Evolutionary conservation across 2,113 vertebrate species (phyloP).

Genomic region (Bettongia penicillata): DNA sequence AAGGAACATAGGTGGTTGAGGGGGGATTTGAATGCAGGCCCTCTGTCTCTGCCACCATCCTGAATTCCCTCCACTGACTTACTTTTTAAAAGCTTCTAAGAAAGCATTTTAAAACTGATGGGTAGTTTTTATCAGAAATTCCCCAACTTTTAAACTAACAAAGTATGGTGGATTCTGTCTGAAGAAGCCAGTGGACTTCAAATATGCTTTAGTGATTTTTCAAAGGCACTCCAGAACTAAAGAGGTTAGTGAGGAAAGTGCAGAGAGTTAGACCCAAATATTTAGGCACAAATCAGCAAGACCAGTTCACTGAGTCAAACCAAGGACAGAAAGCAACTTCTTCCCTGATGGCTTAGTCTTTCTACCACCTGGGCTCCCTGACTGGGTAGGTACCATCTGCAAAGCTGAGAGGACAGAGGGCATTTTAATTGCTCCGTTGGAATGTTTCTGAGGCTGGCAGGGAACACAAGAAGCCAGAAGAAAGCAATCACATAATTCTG

Average conservation of each 20-base stretch:
- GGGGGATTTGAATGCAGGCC: neutral
- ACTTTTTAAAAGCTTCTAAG: neutral
- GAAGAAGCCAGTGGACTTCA: neutral
- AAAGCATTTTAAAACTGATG: slow-evolving; percentile 13
- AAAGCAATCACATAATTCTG: slow-evolving; percentile 49
- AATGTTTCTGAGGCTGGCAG: slow-evolving; percentile 61
- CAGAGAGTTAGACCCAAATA: neutral
- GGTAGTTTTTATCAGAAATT: neutral
- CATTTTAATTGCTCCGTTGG: slow-evolving; percentile 41
- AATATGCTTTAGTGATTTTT: neutral
- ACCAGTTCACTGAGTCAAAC: slow-evolving; percentile 12
- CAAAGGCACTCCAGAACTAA: neutral
- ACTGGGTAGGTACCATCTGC: slow-evolving; percentile 64
- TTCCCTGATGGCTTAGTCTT: neutral
- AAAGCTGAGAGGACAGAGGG: slow-evolving; percentile 49
- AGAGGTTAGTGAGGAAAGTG: neutral
- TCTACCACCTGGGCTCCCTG: slow-evolving; percentile 41
- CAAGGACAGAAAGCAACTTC: slow-evolving; percentile 11
- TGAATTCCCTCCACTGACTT: neutral
- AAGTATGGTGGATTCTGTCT: neutral
- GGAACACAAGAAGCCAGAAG: slow-evolving; percentile 63
- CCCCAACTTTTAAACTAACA: neutral
- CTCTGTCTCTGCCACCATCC: neutral
- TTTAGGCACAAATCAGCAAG: neutral
- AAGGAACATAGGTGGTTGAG: neutral